Percentiles rank a stretch among this genome's conserved stretches.
These are phyloP conservation scores for Solea solea DNA, from an alignment of 2,113 vertebrate genomes.

Conservation along the genomic window DNA sequence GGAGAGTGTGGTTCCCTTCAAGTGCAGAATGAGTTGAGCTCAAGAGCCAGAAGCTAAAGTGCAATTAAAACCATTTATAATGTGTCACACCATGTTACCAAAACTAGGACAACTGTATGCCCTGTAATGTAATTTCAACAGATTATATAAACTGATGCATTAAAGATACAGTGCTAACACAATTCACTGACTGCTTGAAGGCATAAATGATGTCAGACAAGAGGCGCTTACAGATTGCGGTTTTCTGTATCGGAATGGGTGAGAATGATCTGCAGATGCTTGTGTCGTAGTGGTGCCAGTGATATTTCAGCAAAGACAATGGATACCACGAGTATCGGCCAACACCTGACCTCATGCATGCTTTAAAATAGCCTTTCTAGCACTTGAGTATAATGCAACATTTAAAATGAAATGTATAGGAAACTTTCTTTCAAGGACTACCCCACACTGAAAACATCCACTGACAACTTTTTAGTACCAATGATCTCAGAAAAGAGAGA, in stretches of 20 bases:
- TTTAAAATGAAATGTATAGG: constrained; percentile 1
- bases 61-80: constrained; percentile 77
- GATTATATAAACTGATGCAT: constrained; percentile 71
- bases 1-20: constrained; percentile 8
- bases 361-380: constrained; percentile 7
- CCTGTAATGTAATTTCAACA: constrained; percentile 70
- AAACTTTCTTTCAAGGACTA: constrained; percentile 69
- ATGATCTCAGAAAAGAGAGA: constrained; percentile 52
- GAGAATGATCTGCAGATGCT: constrained; percentile 34
- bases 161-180: constrained; percentile 52
- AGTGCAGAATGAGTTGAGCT: constrained; percentile 48
- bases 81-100: constrained; percentile 69
- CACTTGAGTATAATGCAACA: constrained; percentile 1
- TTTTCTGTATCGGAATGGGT: constrained; percentile 15
- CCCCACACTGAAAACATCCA: constrained; percentile 55
- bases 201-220: constrained; percentile 39
- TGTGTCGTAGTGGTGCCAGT: constrained; percentile 22
- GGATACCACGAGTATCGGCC: constrained; percentile 10
- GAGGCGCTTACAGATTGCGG: constrained; percentile 29
- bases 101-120: constrained; percentile 69
- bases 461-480: constrained; percentile 68
- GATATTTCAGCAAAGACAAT: constrained; percentile 16
- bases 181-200: constrained; percentile 48
- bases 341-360: constrained; percentile 4
- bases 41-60: constrained; percentile 66